Percentiles rank a stretch among this genome's conserved stretches.
phyloP scores from a whole-genome alignment of 2,797 vertebrate species.

The Manis pentadactyla region DNA sequence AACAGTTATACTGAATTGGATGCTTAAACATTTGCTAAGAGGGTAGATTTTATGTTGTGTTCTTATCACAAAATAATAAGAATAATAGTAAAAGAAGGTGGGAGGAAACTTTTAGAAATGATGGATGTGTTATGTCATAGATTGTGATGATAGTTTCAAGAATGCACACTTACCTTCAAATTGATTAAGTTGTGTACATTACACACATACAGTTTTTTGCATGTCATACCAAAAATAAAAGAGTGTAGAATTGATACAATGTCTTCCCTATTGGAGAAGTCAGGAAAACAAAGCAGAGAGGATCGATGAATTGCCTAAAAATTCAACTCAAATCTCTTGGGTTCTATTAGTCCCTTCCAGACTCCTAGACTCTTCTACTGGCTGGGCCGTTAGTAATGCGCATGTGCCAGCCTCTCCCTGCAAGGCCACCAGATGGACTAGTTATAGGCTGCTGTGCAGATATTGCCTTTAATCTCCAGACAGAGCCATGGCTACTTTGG shows the following conservation, averaged over 20 bases:
- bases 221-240: background rate
- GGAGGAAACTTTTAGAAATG: background rate
- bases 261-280: background rate
- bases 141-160: background rate
- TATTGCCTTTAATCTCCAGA: background rate
- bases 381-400: no score
- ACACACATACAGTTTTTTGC: background rate
- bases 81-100: background rate
- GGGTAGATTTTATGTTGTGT: background rate
- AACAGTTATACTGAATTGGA: background rate
- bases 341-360: background rate
- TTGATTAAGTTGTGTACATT: background rate
- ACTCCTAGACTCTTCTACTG: background rate
- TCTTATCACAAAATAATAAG: background rate
- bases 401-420: background rate
- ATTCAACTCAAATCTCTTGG: background rate
- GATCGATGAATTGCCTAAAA: background rate
- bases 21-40: background rate
- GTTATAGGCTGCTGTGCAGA: background rate
- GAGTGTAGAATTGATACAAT: background rate
- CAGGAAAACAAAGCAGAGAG: constrained; percentile 2
- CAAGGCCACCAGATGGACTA: no score
- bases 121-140: background rate
- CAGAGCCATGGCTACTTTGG: background rate
- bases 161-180: background rate